Evolutionary conservation across 2,888 invertebrate species (phyloP).

Genomic region (Xanthia icteritia): DNA sequence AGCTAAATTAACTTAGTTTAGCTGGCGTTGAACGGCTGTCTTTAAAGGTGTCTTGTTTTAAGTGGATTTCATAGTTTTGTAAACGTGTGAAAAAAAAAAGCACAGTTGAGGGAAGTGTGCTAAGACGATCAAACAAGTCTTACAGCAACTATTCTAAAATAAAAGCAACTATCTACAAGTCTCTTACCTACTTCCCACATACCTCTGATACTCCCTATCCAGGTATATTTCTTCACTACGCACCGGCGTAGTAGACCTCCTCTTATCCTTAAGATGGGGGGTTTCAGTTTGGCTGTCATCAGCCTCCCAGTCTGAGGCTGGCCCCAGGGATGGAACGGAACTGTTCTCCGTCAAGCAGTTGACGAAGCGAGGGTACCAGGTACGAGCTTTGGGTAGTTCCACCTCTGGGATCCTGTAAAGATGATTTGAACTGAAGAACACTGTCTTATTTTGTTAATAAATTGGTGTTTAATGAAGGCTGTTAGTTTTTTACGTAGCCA

Average conservation of each 20-base stretch:
- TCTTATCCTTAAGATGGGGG: conserved; percentile 38
- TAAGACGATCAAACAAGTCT: background rate
- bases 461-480: background rate
- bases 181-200: conserved; percentile 39
- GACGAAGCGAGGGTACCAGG: conserved; percentile 81
- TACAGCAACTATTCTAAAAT: conserved; percentile 2
- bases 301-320: conserved; percentile 82
- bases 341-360: conserved; percentile 69
- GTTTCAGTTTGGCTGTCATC: conserved; percentile 74
- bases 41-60: too few relatives aligned
- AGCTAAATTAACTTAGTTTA: too few relatives aligned
- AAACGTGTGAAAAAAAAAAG: too few relatives aligned
- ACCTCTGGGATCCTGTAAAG: conserved; percentile 75
- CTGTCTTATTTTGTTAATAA: conserved; percentile 17
- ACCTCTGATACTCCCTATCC: conserved; percentile 85
- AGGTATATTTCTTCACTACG: conserved; percentile 76
- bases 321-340: conserved; percentile 61
- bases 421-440: conserved; percentile 7
- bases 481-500: background rate
- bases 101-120: too few relatives aligned
- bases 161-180: conserved; percentile 7
- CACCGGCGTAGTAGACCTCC: conserved; percentile 69
- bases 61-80: too few relatives aligned
- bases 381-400: conserved; percentile 69
- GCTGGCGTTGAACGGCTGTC: too few relatives aligned